Evolutionary conservation across 2,797 vertebrate genomes (phyloP), one percentile per base, ranked within the genome.

Genomic region (Sebastes iracundus): DNA sequence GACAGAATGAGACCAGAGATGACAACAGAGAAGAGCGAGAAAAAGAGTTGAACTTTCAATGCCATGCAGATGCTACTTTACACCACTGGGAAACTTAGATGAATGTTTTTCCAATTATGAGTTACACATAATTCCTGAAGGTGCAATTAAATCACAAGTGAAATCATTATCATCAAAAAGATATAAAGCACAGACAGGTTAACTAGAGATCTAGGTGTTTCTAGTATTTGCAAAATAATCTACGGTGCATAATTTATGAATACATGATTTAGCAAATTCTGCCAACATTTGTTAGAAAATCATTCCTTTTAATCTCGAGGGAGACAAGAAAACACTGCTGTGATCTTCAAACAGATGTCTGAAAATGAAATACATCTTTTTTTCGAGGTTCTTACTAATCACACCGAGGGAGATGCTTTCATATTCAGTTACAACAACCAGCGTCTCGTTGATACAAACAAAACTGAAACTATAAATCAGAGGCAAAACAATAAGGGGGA

Each of bases 351-450:
- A 90, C 88, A 93, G 75, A 87, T 72, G 83, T 86, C 78, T 89
- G 77, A 90, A 90, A 91, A 89, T 89, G 72, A 93, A 93, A 93
- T 88, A 84, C 65, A 80, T 87, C 90, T 90, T 77, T 61, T 62
- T 20, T 8, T 20, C 22, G 49, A 88, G 84, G 82, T 90, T 92
- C 77, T 89, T 88, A 80, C 91, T 90, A 92, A 93, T 91, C 91
- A 93, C 90, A 90, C 83, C 73, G 20, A 92, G 88, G 90, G 90
- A 94, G 89, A 93, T 82, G 87, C 84, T 91, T 92, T 92, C 77
- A 86, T 80, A 89, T 90, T 89, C 74, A 80, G 87, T 90, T 82
- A 84, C 81, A 77, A 87, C 80, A 87, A 90, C 75, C 76, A 80
- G 74, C 32, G 8, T 83, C 62, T 81, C 66, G 5, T 79, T 81